A percentile compares a stretch with the other conserved stretches of the same genome.
Conservation (phyloP, 1,140 invertebrate genomes). For the Aethina tumida region DNA sequence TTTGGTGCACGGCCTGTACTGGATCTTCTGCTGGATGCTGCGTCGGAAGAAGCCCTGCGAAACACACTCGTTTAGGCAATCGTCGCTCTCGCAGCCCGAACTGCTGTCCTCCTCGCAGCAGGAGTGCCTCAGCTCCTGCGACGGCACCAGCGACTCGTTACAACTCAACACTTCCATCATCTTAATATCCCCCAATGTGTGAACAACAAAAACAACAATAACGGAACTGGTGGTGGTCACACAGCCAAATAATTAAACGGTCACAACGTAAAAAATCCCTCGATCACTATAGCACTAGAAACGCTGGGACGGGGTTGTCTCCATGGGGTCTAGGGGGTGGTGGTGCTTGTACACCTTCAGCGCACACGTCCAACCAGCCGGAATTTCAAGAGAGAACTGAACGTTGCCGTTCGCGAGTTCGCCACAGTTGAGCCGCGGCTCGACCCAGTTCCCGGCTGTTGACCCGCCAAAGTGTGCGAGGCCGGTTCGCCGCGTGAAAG, state of each 20-base stretch:
- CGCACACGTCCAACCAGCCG: slow-evolving; percentile 25
- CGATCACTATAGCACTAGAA: too few species aligned
- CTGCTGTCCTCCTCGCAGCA: slow-evolving; percentile 15
- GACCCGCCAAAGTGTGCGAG: slow-evolving; percentile 39
- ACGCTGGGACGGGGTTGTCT: too few species aligned
- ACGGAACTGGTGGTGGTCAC: neutral
- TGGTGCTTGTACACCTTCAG: neutral
- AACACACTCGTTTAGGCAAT: slow-evolving; percentile 44
- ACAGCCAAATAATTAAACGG: slow-evolving; percentile 4
- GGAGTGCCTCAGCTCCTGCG: slow-evolving; percentile 9
- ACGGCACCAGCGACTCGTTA: slow-evolving; percentile 24
- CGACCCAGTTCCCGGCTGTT: slow-evolving; percentile 57
- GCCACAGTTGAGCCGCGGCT: slow-evolving; percentile 46
- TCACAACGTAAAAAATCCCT: neutral
- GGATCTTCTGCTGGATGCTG: slow-evolving; percentile 96
- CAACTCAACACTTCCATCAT: slow-evolving; percentile 35
- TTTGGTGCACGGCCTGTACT: slow-evolving; percentile 94
- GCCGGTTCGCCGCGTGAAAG: slow-evolving; percentile 45
- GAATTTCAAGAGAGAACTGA: slow-evolving; percentile 34
- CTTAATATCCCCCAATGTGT: neutral
- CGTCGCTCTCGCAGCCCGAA: slow-evolving; percentile 48
- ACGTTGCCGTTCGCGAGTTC: slow-evolving; percentile 36
- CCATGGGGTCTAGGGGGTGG: too few species aligned
- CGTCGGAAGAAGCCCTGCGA: slow-evolving; percentile 74
- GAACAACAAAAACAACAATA: slow-evolving; percentile 1